These are phyloP conservation scores for Macrophya alboannulata DNA, from an alignment of 2,888 invertebrate species.

Conservation along the genomic window DNA sequence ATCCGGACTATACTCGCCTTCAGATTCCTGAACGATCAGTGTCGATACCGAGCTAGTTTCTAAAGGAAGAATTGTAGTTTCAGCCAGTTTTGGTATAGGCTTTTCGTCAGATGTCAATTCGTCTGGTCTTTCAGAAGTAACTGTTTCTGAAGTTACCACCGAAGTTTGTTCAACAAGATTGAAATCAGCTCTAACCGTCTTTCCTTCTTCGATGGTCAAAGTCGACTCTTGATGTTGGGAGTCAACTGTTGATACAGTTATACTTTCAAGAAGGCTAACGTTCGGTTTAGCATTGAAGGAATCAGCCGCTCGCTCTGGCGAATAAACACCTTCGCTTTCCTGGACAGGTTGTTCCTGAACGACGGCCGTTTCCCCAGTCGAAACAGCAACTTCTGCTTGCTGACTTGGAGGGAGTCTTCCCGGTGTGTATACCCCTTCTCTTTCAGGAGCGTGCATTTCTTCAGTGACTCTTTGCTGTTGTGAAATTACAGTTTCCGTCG, in stretches of 20 bases:
- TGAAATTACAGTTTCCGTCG: slow-evolving; percentile 84
- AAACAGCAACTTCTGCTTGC: slow-evolving; percentile 83
- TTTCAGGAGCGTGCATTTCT: slow-evolving; percentile 86
- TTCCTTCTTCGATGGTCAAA: slow-evolving; percentile 80
- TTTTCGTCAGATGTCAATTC: slow-evolving; percentile 80
- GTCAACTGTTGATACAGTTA: slow-evolving; percentile 85
- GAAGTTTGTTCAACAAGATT: slow-evolving; percentile 85
- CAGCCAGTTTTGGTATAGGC: slow-evolving; percentile 74
- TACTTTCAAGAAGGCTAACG: slow-evolving; percentile 77
- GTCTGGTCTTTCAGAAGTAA: slow-evolving; percentile 84
- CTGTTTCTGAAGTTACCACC: slow-evolving; percentile 83
- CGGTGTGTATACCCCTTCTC: slow-evolving; percentile 84
- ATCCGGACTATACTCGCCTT: slow-evolving; percentile 82
- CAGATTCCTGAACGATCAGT: slow-evolving; percentile 86
- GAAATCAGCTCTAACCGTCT: slow-evolving; percentile 83
- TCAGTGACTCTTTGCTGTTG: slow-evolving; percentile 86
- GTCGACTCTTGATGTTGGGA: slow-evolving; percentile 86
- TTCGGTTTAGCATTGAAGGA: slow-evolving; percentile 72
- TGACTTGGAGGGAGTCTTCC: slow-evolving; percentile 84
- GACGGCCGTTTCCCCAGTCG: slow-evolving; percentile 84
- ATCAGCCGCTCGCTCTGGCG: slow-evolving; percentile 70
- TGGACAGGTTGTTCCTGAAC: slow-evolving; percentile 83
- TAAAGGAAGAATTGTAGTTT: slow-evolving; percentile 81
- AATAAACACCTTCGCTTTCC: slow-evolving; percentile 86
- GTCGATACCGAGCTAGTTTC: slow-evolving; percentile 83